Percentiles rank a stretch among this genome's conserved stretches.
phyloP scores from a whole-genome alignment of 1,140 invertebrate species.

The Lamellibrachia luymesi region DNA sequence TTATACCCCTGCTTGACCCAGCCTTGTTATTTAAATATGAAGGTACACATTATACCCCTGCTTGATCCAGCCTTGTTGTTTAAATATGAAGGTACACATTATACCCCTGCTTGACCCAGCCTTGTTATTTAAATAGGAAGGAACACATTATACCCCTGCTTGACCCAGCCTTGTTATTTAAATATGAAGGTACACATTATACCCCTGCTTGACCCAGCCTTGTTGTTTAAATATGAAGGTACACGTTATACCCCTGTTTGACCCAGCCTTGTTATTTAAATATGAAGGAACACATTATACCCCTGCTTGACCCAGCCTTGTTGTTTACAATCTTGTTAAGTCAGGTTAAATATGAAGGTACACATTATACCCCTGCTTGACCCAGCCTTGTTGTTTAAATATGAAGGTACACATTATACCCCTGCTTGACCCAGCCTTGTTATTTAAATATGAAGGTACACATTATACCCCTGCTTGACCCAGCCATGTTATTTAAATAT shows the following conservation, averaged over 20 bases:
- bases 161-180: not conserved
- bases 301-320: not conserved
- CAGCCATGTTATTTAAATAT: not conserved
- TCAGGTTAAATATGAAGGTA: too few species aligned
- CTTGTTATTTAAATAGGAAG: not conserved
- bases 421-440: not conserved
- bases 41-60: too few species aligned
- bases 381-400: not conserved
- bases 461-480: not conserved
- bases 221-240: not conserved
- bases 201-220: not conserved
- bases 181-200: not conserved
- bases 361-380: not conserved
- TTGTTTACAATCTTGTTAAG: too few species aligned
- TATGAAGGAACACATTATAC: not conserved
- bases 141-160: too few species aligned
- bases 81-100: not conserved
- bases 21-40: not conserved
- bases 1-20: not conserved
- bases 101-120: not conserved
- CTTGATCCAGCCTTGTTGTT: not conserved
- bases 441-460: not conserved
- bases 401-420: too few species aligned
- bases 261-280: not conserved
- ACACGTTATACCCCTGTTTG: not conserved